phyloP scores from a whole-genome alignment of 1,140 invertebrate genomes.

The Ceratitis capitata region DNA sequence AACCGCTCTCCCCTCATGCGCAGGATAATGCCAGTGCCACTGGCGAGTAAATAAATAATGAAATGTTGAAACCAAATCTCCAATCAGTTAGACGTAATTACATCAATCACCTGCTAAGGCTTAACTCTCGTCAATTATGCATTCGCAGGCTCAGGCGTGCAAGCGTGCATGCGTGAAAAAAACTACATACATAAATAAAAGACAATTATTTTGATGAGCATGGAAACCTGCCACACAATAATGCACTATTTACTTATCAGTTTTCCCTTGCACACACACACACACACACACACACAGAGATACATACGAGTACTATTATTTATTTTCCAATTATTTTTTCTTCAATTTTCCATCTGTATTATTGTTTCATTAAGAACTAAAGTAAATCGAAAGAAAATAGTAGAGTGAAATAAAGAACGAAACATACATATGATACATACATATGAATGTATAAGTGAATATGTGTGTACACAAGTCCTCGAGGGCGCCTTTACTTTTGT shows the following conservation, averaged over 20 bases:
- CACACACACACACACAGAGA: neutral
- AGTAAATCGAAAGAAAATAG: constrained; percentile 27
- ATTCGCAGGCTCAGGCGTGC: neutral
- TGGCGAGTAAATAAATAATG: constrained; percentile 6
- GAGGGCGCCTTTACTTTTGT: neutral
- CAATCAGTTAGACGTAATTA: constrained; percentile 18
- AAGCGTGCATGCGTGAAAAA: too few relatives aligned
- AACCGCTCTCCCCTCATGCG: neutral
- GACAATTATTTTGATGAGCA: constrained; percentile 4
- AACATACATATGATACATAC: neutral
- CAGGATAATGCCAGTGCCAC: neutral
- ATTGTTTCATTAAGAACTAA: constrained; percentile 31
- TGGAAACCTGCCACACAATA: neutral
- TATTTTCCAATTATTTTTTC: neutral
- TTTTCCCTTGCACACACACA: neutral
- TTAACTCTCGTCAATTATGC: neutral
- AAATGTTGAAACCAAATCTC: neutral
- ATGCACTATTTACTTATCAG: neutral
- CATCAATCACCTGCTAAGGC: constrained; percentile 4
- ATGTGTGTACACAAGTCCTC: neutral
- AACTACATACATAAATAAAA: neutral
- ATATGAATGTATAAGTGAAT: neutral
- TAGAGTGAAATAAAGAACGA: neutral
- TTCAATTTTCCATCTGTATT: neutral
- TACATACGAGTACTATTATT: neutral